Evolutionary conservation across 2,113 vertebrate genomes (phyloP).

Genomic region (Eupsittula cactorum): DNA sequence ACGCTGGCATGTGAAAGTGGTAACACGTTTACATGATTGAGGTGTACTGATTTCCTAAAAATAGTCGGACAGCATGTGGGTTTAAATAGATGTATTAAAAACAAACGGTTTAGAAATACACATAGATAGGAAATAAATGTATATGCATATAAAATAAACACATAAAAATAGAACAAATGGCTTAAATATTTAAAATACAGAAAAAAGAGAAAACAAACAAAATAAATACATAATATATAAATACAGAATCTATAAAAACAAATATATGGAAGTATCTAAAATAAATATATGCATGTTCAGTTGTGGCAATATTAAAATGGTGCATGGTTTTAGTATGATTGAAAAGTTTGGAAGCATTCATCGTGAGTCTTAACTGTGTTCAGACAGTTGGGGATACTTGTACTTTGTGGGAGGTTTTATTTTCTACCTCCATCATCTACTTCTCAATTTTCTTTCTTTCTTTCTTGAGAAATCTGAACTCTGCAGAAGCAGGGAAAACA

Average conservation of each 20-base stretch:
- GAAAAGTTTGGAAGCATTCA: neutral
- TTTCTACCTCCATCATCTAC: neutral
- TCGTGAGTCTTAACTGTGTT: neutral
- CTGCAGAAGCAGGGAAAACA: neutral
- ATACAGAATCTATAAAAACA: neutral
- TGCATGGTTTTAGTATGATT: accelerated
- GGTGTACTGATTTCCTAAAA: neutral
- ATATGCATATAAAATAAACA: neutral
- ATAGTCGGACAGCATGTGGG: neutral
- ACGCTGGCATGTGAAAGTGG: accelerated
- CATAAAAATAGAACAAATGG: neutral
- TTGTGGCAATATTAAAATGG: neutral
- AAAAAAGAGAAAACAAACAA: neutral
- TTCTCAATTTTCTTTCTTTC: neutral
- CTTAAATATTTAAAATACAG: neutral
- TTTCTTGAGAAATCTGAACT: neutral
- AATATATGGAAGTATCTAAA: neutral
- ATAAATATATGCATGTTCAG: accelerated
- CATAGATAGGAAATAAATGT: accelerated
- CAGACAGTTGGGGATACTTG: neutral
- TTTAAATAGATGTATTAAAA: neutral
- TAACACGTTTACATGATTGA: accelerated
- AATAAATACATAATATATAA: neutral
- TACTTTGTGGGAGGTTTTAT: neutral
- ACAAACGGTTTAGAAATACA: neutral